Evolutionary conservation across 2,888 invertebrate species (phyloP).

Genomic region (Arrhopalites spinosus): DNA sequence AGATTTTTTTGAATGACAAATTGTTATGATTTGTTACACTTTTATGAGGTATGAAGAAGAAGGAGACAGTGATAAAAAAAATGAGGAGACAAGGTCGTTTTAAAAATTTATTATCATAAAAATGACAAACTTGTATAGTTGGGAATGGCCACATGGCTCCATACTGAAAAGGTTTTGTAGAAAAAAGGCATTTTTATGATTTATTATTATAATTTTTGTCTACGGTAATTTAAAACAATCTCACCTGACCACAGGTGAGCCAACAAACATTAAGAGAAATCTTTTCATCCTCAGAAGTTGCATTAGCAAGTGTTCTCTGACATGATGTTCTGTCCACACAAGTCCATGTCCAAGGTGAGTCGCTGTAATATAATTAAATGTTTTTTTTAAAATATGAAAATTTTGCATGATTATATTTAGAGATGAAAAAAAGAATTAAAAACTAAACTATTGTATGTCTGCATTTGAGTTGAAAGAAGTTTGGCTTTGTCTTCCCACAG

Average conservation of each 20-base stretch:
- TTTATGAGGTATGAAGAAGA: too few species aligned
- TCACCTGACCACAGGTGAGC: too few species aligned
- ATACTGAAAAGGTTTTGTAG: slow-evolving; percentile 58
- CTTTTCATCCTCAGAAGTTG: slow-evolving; percentile 9
- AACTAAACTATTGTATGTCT: too few species aligned
- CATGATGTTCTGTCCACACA: slow-evolving; percentile 53
- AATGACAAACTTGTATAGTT: slow-evolving; percentile 59
- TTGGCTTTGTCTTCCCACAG: too few species aligned
- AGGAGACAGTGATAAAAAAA: too few species aligned
- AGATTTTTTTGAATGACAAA: too few species aligned
- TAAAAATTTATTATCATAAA: not conserved
- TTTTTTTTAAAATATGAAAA: not conserved
- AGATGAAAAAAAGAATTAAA: not conserved
- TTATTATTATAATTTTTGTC: too few species aligned
- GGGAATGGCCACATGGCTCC: slow-evolving; percentile 75
- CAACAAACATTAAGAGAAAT: slow-evolving; percentile 61
- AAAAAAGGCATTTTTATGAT: too few species aligned
- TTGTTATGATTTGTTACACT: too few species aligned
- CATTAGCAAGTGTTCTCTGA: slow-evolving; percentile 38
- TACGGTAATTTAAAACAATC: too few species aligned
- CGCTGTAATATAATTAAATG: slow-evolving; percentile 34
- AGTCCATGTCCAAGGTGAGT: slow-evolving; percentile 55
- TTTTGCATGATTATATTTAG: not conserved
- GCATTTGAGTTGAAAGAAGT: too few species aligned
- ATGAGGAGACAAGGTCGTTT: not conserved